A percentile compares a stretch with the other conserved stretches of the same genome.
These are phyloP conservation scores for Heliothis peltigera DNA, from an alignment of 2,888 invertebrate genomes.

Conservation along the genomic window DNA sequence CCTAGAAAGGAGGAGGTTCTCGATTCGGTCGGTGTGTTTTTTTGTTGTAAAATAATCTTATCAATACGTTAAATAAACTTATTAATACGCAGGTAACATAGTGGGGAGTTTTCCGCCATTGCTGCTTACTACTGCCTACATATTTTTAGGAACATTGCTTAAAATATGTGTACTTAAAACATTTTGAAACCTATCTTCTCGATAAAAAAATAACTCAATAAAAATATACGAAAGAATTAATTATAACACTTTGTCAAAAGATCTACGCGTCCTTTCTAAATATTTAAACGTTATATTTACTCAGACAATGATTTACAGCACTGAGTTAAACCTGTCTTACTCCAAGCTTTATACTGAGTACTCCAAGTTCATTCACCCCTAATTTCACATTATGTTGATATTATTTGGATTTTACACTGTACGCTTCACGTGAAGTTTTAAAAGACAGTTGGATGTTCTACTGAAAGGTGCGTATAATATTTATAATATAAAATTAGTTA, in stretches of 20 bases:
- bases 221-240: neutral
- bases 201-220: neutral
- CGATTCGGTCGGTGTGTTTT: too few species aligned
- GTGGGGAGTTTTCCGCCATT: too few species aligned
- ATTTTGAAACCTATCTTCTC: neutral
- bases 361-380: constrained; percentile 16
- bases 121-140: too few species aligned
- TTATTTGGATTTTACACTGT: constrained; percentile 7
- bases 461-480: too few species aligned
- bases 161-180: too few species aligned
- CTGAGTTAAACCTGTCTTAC: constrained; percentile 3
- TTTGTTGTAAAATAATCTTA: too few species aligned
- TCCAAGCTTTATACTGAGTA: constrained; percentile 1
- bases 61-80: too few species aligned
- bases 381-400: constrained; percentile 4
- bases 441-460: too few species aligned
- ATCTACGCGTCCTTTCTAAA: neutral
- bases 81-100: too few species aligned
- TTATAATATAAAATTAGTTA: too few species aligned
- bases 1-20: too few species aligned
- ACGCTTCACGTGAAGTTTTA: neutral
- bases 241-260: neutral
- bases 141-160: too few species aligned
- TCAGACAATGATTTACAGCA: constrained; percentile 10
- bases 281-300: constrained; percentile 9